Evolutionary conservation across 2,888 invertebrate genomes (phyloP), one percentile per base, ranked within the genome.

Genomic region (Polia nebulosa): DNA sequence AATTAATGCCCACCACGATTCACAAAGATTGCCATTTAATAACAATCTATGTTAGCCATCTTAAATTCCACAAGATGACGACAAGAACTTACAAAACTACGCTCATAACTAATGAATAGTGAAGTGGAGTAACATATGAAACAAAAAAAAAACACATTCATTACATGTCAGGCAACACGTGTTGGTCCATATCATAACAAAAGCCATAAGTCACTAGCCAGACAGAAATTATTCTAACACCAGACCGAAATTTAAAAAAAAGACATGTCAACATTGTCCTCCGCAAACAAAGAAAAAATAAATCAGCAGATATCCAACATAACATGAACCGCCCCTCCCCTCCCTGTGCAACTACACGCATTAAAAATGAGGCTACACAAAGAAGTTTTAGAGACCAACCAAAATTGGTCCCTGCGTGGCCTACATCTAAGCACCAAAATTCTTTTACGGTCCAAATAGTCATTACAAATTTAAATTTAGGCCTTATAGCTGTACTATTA

Each of bases 211-310:
- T 87, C 86, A 88, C 73, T 78, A 76, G 62, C 79, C 85, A 87
- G 83, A 84, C 87, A 80, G 67, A 75, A 82, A 82, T 84, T 81
- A 76, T 82, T 76, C 84, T 81, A 84, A 79, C 70, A 72, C 74
- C 78, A 82, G 68, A 74, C 65, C 85, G 71, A 85, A 89, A 87
- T 87, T 88, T 80, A 81, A 89, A 90, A 90, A 86, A 89, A 85
- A 87, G 29, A 88, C 89, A 88, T 93, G 93, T 93, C 93, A 94
- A 94, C 94, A 91, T 92, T 91, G 91, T 91, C 90, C 89, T 88
- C 88, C 82, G 85, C 91, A 92, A 94, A 94, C 95, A 95, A 95
- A 95, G 94, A 94, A 93, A 91, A 90, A 93, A 94, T 95, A 94
- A 94, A 95, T 94, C 94, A 94, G 90, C 82, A 80, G 66, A 77